Percentiles rank a stretch among this genome's conserved stretches.
Evolutionary conservation across 1,140 invertebrate genomes (phyloP).

Genomic region (Telenomus remus): DNA sequence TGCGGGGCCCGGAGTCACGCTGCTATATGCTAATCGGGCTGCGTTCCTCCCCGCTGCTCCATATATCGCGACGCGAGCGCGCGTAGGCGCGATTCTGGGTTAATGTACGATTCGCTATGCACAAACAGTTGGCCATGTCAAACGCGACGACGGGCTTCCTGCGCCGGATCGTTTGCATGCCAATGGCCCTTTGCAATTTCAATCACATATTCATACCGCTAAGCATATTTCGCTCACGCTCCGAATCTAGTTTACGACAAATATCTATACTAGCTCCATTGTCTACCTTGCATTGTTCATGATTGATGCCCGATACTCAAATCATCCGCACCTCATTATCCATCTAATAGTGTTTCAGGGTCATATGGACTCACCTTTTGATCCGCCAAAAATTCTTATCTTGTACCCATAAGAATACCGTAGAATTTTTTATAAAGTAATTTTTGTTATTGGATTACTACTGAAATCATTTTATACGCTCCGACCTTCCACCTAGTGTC

Average conservation of each 20-base stretch:
- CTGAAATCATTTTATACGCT: too few relatives aligned
- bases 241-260: constrained; percentile 24
- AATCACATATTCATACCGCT: constrained; percentile 54
- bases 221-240: constrained; percentile 48
- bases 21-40: constrained; percentile 70
- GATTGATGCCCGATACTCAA: constrained; percentile 20
- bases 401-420: too few relatives aligned
- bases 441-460: too few relatives aligned
- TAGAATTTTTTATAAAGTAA: too few relatives aligned
- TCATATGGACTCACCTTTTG: too few relatives aligned
- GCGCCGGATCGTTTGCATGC: constrained; percentile 46
- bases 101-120: constrained; percentile 38
- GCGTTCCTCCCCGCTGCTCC: constrained; percentile 34
- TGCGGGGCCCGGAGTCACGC: constrained; percentile 67
- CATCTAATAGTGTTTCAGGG: too few relatives aligned
- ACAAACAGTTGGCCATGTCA: constrained; percentile 24
- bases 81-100: constrained; percentile 41
- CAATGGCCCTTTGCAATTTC: constrained; percentile 60
- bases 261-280: constrained; percentile 7
- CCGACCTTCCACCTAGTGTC: too few relatives aligned
- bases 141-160: constrained; percentile 14
- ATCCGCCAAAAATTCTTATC: too few relatives aligned
- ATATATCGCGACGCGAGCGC: constrained; percentile 31
- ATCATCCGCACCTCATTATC: too few relatives aligned
- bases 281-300: constrained; percentile 13